phyloP scores from a whole-genome alignment of 2,113 vertebrate species.

The Menidia beryllina region DNA sequence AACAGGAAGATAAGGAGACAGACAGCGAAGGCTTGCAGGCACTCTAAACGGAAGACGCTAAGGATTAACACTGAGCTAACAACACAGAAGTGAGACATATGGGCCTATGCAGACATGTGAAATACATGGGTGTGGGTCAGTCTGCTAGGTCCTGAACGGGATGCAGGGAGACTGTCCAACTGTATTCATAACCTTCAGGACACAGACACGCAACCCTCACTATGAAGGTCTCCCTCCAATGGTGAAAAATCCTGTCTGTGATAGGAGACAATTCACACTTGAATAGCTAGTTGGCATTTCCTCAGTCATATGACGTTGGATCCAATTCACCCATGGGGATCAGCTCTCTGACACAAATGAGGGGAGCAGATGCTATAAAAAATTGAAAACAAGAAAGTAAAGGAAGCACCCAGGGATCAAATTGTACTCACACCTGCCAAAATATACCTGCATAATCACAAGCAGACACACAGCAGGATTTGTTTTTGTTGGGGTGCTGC shows the following conservation, averaged over 20 bases:
- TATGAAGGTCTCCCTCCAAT: conserved; percentile 16
- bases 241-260: conserved; percentile 40
- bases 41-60: conserved; percentile 15
- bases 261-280: conserved; percentile 15
- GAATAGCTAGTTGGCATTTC: conserved; percentile 30
- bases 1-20: conserved; percentile 45
- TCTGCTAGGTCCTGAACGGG: background rate
- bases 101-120: conserved; percentile 18
- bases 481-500: conserved; percentile 22
- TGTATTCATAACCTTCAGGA: background rate
- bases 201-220: background rate
- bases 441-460: conserved; percentile 32
- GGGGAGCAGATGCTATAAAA: conserved; percentile 58
- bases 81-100: conserved; percentile 42
- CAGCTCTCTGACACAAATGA: conserved; percentile 56
- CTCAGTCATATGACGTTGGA: conserved; percentile 58
- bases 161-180: conserved; percentile 20
- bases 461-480: conserved; percentile 24
- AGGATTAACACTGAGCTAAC: conserved; percentile 31
- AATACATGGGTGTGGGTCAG: conserved; percentile 9
- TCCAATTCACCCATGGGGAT: conserved; percentile 50
- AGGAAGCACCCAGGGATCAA: conserved; percentile 55
- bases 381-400: conserved; percentile 42
- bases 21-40: conserved; percentile 17
- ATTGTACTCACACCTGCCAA: conserved; percentile 35